These are phyloP conservation scores for Tamias sibiricus DNA, from an alignment of 2,113 vertebrate species.

Conservation along the genomic window DNA sequence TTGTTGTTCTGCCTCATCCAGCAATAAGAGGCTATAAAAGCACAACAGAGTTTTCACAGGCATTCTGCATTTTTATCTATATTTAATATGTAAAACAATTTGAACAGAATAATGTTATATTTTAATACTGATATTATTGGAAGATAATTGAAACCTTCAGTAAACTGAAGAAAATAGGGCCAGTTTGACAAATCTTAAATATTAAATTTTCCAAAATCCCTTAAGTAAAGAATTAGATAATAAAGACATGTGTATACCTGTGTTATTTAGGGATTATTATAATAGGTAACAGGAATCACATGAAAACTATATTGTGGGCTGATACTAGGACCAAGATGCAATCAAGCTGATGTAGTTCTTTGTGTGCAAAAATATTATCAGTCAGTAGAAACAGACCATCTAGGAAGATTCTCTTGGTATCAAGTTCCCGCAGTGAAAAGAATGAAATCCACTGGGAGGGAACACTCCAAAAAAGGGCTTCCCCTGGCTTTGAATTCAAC, in stretches of 20 bases:
- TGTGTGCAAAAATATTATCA: conserved; percentile 92
- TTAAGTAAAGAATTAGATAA: neutral
- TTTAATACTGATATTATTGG: neutral
- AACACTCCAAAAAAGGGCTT: conserved; percentile 92
- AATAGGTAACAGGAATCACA: conserved; percentile 87
- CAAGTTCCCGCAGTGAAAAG: conserved; percentile 88
- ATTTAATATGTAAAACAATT: neutral
- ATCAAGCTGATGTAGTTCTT: conserved; percentile 95
- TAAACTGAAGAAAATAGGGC: neutral
- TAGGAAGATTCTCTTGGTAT: conserved; percentile 93
- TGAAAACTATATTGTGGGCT: conserved; percentile 93
- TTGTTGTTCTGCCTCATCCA: neutral
- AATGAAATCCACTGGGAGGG: conserved; percentile 90
- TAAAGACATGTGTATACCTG: neutral
- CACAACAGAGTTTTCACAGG: neutral
- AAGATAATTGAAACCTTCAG: neutral
- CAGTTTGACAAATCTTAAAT: neutral
- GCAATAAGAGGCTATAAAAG: neutral
- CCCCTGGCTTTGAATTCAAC: conserved; percentile 91
- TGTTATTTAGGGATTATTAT: neutral
- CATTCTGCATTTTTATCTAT: neutral
- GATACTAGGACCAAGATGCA: conserved; percentile 91
- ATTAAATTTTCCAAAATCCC: neutral
- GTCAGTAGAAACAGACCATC: conserved; percentile 92
- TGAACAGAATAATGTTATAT: neutral